These are phyloP conservation scores for Melierax canorus DNA, from an alignment of 2,113 vertebrate species.

Conservation along the genomic window DNA sequence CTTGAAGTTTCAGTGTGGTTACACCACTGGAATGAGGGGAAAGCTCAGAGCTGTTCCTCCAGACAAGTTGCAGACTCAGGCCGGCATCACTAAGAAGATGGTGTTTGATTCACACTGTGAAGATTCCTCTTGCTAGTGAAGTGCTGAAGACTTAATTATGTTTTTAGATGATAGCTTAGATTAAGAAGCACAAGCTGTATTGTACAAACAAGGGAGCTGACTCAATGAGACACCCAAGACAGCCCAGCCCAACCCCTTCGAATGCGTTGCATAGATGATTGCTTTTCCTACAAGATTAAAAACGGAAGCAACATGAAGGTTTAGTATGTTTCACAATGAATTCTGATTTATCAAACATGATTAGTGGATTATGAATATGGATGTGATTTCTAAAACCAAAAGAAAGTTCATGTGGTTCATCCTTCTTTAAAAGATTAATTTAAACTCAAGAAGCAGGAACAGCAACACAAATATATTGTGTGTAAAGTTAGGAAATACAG, in stretches of 20 bases:
- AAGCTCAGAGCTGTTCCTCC: neutral
- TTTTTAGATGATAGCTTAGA: conserved; percentile 37
- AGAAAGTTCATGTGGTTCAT: conserved; percentile 43
- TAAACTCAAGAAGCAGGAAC: conserved; percentile 9
- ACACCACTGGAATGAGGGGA: neutral
- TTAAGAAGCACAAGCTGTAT: neutral
- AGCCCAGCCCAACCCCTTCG: conserved; percentile 41
- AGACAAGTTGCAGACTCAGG: neutral
- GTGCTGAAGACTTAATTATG: conserved; percentile 44
- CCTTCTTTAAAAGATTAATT: conserved; percentile 50
- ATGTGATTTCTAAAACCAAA: conserved; percentile 66
- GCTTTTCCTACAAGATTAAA: conserved; percentile 20
- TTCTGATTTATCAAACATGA: conserved; percentile 70
- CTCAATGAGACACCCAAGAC: conserved; percentile 16
- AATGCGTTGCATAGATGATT: neutral
- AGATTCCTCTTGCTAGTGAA: neutral
- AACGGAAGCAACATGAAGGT: conserved; percentile 39
- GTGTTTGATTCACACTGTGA: neutral
- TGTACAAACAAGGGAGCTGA: conserved; percentile 26
- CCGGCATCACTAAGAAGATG: neutral
- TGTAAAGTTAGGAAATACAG: neutral
- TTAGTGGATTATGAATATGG: conserved; percentile 71
- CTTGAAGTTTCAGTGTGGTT: neutral
- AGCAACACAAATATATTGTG: neutral
- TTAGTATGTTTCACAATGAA: conserved; percentile 51